A percentile compares a stretch with the other conserved stretches of the same genome.
Conservation (phyloP, 2,888 invertebrate species). For the Drosophila eohydei region DNA sequence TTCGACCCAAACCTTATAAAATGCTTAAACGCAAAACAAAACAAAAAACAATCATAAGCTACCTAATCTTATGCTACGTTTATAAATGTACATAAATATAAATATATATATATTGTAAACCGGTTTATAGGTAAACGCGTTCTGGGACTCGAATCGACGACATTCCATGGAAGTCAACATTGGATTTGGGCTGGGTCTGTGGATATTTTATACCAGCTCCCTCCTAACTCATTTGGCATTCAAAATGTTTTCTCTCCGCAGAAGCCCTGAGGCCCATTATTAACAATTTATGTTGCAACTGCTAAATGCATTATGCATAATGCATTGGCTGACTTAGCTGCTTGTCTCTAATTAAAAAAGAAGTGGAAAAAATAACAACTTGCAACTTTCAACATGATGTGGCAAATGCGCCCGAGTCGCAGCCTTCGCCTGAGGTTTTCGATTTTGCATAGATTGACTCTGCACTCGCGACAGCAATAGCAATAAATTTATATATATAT, state of each 20-base stretch:
- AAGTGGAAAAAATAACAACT: slow-evolving; percentile 13
- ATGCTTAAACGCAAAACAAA: neutral
- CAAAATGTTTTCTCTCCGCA: slow-evolving; percentile 59
- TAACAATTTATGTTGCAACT: slow-evolving; percentile 60
- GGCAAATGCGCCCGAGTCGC: slow-evolving; percentile 23
- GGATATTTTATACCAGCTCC: slow-evolving; percentile 11
- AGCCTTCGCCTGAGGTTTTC: slow-evolving; percentile 59
- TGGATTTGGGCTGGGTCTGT: slow-evolving; percentile 18
- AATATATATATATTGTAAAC: slow-evolving; percentile 18
- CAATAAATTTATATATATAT: neutral
- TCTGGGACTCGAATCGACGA: slow-evolving; percentile 43
- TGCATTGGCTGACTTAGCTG: slow-evolving; percentile 46
- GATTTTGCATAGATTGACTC: slow-evolving; percentile 45
- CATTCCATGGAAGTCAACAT: slow-evolving; percentile 64
- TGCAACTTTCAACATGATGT: slow-evolving; percentile 26
- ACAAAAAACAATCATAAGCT: slow-evolving; percentile 29
- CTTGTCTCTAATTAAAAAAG: slow-evolving; percentile 29
- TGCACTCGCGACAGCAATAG: slow-evolving; percentile 6
- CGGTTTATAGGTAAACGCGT: slow-evolving; percentile 60
- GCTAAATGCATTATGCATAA: slow-evolving; percentile 57
- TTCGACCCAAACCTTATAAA: slow-evolving; percentile 27
- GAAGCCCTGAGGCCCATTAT: slow-evolving; percentile 49
- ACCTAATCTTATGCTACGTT: slow-evolving; percentile 45
- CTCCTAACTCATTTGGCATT: slow-evolving; percentile 67
- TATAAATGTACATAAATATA: neutral